Evolutionary conservation across 1,140 invertebrate genomes (phyloP).

Genomic region (Periplaneta americana): DNA sequence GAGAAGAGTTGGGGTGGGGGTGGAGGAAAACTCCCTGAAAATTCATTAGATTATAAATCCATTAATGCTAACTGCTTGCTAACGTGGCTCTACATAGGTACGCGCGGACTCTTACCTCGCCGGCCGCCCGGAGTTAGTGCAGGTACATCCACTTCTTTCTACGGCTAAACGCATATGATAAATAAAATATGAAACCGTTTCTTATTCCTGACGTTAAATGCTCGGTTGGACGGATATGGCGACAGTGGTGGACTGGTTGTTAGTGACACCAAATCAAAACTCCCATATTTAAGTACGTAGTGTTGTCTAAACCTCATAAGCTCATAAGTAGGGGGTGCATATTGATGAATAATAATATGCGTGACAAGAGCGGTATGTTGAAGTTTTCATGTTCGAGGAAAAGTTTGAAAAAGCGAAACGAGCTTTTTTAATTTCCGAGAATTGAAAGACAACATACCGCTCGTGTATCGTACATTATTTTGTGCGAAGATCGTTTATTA

Average conservation of each 20-base stretch:
- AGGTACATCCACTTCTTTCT: not conserved
- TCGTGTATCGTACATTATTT: no score
- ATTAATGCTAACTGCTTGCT: slow-evolving; percentile 20
- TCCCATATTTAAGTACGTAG: no score
- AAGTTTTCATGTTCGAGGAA: no score
- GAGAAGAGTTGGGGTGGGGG: not conserved
- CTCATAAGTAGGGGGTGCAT: no score
- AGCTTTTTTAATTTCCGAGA: no score
- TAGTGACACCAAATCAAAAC: no score
- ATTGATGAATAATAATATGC: no score
- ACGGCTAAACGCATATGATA: not conserved
- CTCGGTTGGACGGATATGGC: not conserved
- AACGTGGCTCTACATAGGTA: not conserved
- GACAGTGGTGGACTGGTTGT: not conserved
- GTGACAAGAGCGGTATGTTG: no score
- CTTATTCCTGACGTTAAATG: not conserved
- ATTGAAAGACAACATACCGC: no score
- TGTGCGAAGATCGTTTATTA: no score
- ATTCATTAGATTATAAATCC: slow-evolving; percentile 24
- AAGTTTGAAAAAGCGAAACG: no score
- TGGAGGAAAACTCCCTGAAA: slow-evolving; percentile 6
- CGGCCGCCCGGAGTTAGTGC: not conserved
- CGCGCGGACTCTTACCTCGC: not conserved
- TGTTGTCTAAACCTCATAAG: no score
- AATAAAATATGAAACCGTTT: slow-evolving; percentile 4